Percentiles rank a stretch among this genome's conserved stretches.
Conservation (phyloP, 2,797 vertebrate genomes). For the Poecilia gillii region DNA sequence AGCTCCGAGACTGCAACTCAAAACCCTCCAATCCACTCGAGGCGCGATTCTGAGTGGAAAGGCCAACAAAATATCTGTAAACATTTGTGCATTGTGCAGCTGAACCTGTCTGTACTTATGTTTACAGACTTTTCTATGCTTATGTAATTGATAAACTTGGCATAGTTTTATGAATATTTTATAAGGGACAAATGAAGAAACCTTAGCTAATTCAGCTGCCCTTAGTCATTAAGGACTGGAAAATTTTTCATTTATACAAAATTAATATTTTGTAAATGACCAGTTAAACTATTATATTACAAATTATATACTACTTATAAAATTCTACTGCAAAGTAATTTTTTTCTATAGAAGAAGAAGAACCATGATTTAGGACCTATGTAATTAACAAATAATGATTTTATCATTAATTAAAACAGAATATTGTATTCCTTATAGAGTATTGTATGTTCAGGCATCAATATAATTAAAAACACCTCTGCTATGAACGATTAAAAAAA, state of each 20-base stretch:
- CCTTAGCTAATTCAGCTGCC: not conserved
- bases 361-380: not conserved
- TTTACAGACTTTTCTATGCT: not conserved
- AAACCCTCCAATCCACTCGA: slow-evolving; percentile 26
- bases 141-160: not conserved
- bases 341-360: not conserved
- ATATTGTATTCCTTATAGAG: not conserved
- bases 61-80: not conserved
- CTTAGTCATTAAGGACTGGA: not conserved
- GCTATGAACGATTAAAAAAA: not conserved
- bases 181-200: not conserved
- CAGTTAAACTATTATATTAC: not conserved
- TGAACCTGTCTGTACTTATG: slow-evolving; percentile 8
- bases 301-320: not conserved
- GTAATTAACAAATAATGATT: not conserved
- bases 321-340: not conserved
- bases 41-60: slow-evolving; percentile 25
- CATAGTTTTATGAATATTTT: not conserved
- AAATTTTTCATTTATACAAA: not conserved
- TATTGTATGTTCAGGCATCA: not conserved
- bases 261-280: not conserved
- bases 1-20: slow-evolving; percentile 37
- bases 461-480: not conserved
- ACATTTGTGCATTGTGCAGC: not conserved
- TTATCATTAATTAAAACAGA: not conserved